Evolutionary conservation across 2,888 invertebrate species (phyloP).

Genomic region (Stenolophus ochropezus): DNA sequence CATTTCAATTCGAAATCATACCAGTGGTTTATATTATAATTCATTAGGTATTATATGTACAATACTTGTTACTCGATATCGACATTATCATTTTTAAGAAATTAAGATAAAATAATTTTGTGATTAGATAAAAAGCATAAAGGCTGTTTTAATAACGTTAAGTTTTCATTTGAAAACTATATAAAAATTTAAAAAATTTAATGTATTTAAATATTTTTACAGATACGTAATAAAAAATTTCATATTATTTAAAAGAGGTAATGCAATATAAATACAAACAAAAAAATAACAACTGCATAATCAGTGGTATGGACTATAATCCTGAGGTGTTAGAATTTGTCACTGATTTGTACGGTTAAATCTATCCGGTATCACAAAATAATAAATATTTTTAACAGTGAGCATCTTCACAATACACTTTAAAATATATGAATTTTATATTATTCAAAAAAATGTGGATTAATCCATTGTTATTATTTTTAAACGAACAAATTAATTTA

Average conservation of each 20-base stretch:
- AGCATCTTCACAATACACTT: slow-evolving; percentile 19
- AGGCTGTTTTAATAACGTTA: slow-evolving; percentile 1
- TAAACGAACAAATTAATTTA: neutral
- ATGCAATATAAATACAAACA: slow-evolving; percentile 44
- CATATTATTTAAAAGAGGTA: neutral
- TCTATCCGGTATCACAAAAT: slow-evolving; percentile 49
- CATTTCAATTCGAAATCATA: slow-evolving; percentile 50
- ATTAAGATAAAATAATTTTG: slow-evolving; percentile 3
- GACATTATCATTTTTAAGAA: slow-evolving; percentile 31
- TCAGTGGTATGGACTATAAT: slow-evolving; percentile 56
- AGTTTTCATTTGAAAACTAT: neutral
- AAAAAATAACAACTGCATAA: slow-evolving; percentile 41
- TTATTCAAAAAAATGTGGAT: slow-evolving; percentile 2
- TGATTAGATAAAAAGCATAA: slow-evolving; percentile 10
- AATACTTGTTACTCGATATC: slow-evolving; percentile 58
- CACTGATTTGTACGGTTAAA: slow-evolving; percentile 49
- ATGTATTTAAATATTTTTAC: neutral
- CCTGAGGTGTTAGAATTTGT: slow-evolving; percentile 50
- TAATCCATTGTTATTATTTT: neutral
- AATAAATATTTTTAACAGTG: slow-evolving; percentile 48
- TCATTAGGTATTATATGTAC: slow-evolving; percentile 54
- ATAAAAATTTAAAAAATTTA: neutral
- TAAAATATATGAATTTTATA: neutral
- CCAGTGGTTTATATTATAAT: slow-evolving; percentile 44
- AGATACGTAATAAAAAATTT: slow-evolving; percentile 2